Percentiles rank a stretch among this genome's conserved stretches.
phyloP scores from a whole-genome alignment of 2,888 invertebrate species.

The Glaucopsyche alexis region DNA sequence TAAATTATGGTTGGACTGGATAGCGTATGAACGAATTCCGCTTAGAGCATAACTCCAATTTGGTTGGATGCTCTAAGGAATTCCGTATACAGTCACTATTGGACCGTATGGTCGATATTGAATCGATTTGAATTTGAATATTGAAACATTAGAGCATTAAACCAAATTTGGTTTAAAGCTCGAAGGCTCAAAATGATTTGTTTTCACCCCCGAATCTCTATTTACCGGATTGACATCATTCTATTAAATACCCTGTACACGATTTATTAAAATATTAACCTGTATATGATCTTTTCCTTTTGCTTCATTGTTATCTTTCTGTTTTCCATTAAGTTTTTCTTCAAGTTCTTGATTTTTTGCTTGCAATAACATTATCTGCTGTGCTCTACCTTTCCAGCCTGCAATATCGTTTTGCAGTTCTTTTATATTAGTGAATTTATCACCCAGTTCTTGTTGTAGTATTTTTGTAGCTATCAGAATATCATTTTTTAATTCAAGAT shows the following conservation, averaged over 20 bases:
- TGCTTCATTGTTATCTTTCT: conserved; percentile 51
- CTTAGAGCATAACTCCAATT: too few species aligned
- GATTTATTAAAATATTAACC: conserved; percentile 42
- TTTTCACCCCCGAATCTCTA: too few species aligned
- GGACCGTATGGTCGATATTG: too few species aligned
- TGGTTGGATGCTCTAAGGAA: too few species aligned
- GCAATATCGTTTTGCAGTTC: conserved; percentile 78
- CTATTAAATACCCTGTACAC: background rate
- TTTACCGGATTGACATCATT: too few species aligned
- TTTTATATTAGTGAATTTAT: conserved; percentile 83
- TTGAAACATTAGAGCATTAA: too few species aligned
- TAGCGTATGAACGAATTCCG: too few species aligned
- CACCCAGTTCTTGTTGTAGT: conserved; percentile 87
- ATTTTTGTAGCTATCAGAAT: conserved; percentile 86
- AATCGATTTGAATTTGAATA: too few species aligned
- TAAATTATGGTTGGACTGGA: too few species aligned
- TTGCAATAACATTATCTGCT: conserved; percentile 85
- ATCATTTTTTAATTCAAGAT: conserved; percentile 84
- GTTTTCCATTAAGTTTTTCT: conserved; percentile 77
- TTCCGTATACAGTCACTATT: too few species aligned
- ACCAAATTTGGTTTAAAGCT: too few species aligned
- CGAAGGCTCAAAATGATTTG: too few species aligned
- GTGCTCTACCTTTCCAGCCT: conserved; percentile 89
- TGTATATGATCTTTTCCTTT: conserved; percentile 61
- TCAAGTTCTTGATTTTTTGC: conserved; percentile 84